Evolutionary conservation across 2,113 vertebrate genomes (phyloP).

Genomic region (Bungarus multicinctus): DNA sequence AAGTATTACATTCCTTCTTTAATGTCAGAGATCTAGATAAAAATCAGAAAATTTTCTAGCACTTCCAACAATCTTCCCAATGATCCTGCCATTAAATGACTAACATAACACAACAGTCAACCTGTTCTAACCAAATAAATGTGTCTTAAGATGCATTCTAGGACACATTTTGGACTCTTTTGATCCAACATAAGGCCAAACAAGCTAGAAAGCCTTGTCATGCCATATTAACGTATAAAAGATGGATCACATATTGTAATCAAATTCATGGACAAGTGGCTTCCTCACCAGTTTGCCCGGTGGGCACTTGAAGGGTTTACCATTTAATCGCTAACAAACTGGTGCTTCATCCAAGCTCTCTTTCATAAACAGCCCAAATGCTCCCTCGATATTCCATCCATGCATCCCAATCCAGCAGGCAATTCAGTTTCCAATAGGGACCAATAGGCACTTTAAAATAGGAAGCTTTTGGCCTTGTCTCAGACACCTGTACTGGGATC

Average conservation of each 20-base stretch:
- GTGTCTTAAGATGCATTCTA: background rate
- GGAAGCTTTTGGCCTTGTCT: background rate
- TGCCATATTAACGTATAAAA: background rate
- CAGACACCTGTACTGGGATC: background rate
- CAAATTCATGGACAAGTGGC: background rate
- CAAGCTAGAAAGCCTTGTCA: background rate
- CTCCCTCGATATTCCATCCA: background rate
- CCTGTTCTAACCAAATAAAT: background rate
- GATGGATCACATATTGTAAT: background rate
- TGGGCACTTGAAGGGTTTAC: background rate
- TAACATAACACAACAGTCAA: background rate
- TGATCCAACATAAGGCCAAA: background rate
- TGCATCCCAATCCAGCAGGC: background rate
- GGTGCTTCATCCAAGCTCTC: background rate
- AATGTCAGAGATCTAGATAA: background rate
- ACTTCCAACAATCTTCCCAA: background rate
- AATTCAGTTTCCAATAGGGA: background rate
- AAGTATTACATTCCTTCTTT: background rate
- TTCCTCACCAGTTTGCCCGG: background rate
- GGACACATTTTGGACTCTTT: background rate
- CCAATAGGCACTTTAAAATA: background rate
- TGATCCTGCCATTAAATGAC: background rate
- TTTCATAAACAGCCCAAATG: background rate
- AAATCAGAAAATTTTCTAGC: background rate
- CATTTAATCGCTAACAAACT: background rate